Conservation (phyloP, 2,113 vertebrate species). For the Macrotis lagotis region DNA sequence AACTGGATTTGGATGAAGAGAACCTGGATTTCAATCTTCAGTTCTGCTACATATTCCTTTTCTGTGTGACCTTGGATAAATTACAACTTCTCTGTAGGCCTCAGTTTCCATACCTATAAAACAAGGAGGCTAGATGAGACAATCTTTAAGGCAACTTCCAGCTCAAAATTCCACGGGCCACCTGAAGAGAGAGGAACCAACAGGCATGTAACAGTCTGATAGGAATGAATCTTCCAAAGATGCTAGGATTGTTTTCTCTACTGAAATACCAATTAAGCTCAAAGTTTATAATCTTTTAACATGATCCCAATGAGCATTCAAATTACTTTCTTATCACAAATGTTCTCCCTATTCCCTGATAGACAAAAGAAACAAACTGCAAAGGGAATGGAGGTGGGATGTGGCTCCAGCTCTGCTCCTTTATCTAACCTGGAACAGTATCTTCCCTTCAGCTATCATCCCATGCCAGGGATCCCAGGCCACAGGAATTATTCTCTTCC, state of each 20-base stretch:
- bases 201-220: not conserved
- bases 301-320: not conserved
- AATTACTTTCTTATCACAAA: not conserved
- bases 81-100: not conserved
- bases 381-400: not conserved
- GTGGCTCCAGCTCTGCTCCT: not conserved
- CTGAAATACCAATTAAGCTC: not conserved
- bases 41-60: not conserved
- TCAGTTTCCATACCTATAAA: not conserved
- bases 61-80: not conserved
- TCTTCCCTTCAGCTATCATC: not conserved
- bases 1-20: not conserved
- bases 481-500: not conserved
- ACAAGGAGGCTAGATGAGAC: not conserved
- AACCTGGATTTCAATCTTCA: not conserved
- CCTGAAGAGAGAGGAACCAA: not conserved
- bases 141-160: not conserved
- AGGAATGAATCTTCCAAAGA: not conserved
- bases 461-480: not conserved
- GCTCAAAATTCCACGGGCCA: not conserved
- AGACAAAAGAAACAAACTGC: not conserved
- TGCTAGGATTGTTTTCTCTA: not conserved
- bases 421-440: not conserved
- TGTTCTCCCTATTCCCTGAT: not conserved
- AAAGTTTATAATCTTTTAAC: not conserved